A percentile compares a stretch with the other conserved stretches of the same genome.
Evolutionary conservation across 2,113 vertebrate species (phyloP).

Genomic region (Leucopsar rothschildi): DNA sequence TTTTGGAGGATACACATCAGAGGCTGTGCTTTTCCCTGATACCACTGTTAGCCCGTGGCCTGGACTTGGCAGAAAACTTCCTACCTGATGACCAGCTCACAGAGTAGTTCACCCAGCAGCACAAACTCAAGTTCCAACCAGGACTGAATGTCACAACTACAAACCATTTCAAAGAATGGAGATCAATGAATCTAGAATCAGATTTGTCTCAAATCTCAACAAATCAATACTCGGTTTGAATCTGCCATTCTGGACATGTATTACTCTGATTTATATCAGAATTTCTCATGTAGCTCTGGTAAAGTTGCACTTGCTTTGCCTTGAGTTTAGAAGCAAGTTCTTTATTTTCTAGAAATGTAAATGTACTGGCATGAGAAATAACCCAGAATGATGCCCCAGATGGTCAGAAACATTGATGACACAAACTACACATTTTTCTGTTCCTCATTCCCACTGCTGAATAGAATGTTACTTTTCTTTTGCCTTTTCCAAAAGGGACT

Average conservation of each 20-base stretch:
- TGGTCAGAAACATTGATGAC: constrained; percentile 48
- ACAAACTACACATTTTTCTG: constrained; percentile 25
- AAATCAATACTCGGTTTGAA: neutral
- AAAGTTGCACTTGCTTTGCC: neutral
- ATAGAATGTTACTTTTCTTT: constrained; percentile 9
- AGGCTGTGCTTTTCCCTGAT: neutral
- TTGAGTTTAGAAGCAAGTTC: neutral
- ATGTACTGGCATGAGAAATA: constrained; percentile 33
- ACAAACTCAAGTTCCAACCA: neutral
- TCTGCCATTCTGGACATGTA: neutral
- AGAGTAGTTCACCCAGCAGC: neutral
- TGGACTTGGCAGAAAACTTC: neutral
- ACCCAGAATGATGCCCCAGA: constrained; percentile 46
- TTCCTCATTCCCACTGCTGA: constrained; percentile 7
- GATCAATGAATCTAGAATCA: neutral
- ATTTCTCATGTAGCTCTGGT: neutral
- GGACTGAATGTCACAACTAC: neutral
- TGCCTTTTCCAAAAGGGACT: constrained; percentile 24
- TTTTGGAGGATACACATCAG: neutral
- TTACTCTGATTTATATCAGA: neutral
- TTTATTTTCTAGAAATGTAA: constrained; percentile 22
- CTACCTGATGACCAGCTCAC: neutral
- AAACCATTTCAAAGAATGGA: neutral
- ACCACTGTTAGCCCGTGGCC: neutral
- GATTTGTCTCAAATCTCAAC: neutral